Base-by-base conservation (phyloP, 2,888 invertebrate species). In the Lasioglossum vierecki region DNA sequence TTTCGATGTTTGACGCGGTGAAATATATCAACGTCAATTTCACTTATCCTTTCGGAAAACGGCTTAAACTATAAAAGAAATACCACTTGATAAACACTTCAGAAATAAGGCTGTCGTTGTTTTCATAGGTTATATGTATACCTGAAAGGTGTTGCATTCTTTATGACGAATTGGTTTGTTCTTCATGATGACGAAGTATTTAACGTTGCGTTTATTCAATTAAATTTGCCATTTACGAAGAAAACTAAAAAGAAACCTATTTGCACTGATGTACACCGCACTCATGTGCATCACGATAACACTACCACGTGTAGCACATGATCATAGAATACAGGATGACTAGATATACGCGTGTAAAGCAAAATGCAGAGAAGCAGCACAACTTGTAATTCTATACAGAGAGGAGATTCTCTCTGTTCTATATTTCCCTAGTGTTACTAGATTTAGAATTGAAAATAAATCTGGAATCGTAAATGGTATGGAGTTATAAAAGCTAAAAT, bases 21-120 rank as follows among this genome's bases (percentile, higher is more conserved):
- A 63, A 98, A 97, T 2, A 99, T 97, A 95, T 98, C 97, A 68
- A 99, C 96, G 93, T 98, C 98, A 82, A 99, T 97, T 89, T 97
- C 97, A 90, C 97, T 96, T 66, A 99, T 97, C 79, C 98, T 96
- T 90, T 99, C 98, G 39, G 97, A 97, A 95, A 99, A 99, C 9
- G 98, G 97, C 95, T 98, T 96, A 94, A 98, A 98, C 98, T 98
- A 94, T 80, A 96, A 96, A 87, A 88, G 78, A 79, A 30, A 53
- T 46, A 53, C n/a, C 15, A 4, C 9, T n/a, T n/a, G 26, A 26
- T 46, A 18, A 39, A 78, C 49, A 57, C 11, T 76, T 44, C 0
- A 63, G 5, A 9, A 44, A 4, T 35, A 72, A 63, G 8, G 1
- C 26, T 70, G 49, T 18, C n/a, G 9, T 13, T 39, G 11, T 78